A percentile compares a stretch with the other conserved stretches of the same genome.
Evolutionary conservation across 2,113 vertebrate genomes (phyloP).

Genomic region (Forbesichthys papilliferus): DNA sequence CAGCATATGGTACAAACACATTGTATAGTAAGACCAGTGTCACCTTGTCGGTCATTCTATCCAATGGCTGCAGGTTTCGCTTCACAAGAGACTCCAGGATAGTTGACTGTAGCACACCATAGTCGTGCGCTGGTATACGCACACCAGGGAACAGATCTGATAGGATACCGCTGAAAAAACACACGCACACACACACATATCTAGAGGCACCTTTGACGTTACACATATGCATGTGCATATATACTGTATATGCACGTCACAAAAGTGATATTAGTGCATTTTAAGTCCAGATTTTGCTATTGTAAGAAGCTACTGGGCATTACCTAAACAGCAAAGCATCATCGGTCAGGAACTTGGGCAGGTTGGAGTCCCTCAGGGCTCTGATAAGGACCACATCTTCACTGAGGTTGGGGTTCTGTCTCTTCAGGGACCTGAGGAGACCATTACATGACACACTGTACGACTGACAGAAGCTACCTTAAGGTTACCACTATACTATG

Average conservation of each 20-base stretch:
- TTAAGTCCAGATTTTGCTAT: neutral
- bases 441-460: conserved; percentile 1
- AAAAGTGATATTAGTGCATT: neutral
- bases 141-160: conserved; percentile 89
- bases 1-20: no score
- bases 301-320: neutral
- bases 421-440: conserved; percentile 80
- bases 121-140: conserved; percentile 85
- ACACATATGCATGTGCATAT: neutral
- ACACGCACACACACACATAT: neutral
- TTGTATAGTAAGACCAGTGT: no score
- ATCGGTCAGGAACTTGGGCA: conserved; percentile 85
- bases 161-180: conserved; percentile 80
- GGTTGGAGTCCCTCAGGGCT: conserved; percentile 85
- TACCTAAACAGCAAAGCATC: conserved; percentile 83
- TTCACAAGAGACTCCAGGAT: conserved; percentile 76
- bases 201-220: neutral
- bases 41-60: conserved; percentile 79
- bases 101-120: conserved; percentile 82
- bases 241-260: neutral
- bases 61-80: conserved; percentile 79
- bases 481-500: no score
- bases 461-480: neutral
- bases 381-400: conserved; percentile 86
- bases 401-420: conserved; percentile 79